Evolutionary conservation across 2,888 invertebrate genomes (phyloP).

Genomic region (Baccha elongata): DNA sequence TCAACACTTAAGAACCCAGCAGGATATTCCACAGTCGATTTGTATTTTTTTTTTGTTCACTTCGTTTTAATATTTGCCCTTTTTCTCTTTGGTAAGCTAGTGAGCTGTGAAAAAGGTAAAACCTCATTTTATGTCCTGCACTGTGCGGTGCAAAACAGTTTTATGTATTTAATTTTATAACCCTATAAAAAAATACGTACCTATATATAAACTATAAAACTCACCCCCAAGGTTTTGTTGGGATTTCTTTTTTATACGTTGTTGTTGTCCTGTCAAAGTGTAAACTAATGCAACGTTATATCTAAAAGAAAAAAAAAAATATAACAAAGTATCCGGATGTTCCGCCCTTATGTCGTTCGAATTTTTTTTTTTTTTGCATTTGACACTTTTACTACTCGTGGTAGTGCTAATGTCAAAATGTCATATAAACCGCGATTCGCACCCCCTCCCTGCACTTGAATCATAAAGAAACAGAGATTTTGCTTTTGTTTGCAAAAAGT

Average conservation of each 20-base stretch:
- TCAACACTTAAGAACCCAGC: slow-evolving; percentile 78
- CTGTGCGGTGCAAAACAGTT: slow-evolving; percentile 70
- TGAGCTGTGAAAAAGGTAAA: slow-evolving; percentile 59
- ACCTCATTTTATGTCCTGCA: slow-evolving; percentile 68
- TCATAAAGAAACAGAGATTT: slow-evolving; percentile 49
- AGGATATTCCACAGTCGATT: slow-evolving; percentile 74
- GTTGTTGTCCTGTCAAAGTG: slow-evolving; percentile 47
- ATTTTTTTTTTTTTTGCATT: slow-evolving; percentile 31
- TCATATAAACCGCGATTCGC: slow-evolving; percentile 71
- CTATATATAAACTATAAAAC: slow-evolving; percentile 67
- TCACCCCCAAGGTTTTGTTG: slow-evolving; percentile 68
- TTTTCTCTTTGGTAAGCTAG: slow-evolving; percentile 14
- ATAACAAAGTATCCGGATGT: slow-evolving; percentile 58
- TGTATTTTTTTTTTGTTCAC: slow-evolving; percentile 43
- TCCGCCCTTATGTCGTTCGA: slow-evolving; percentile 68
- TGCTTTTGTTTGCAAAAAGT: slow-evolving; percentile 66
- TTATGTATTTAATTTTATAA: slow-evolving; percentile 73
- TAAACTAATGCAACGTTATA: slow-evolving; percentile 58
- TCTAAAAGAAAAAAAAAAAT: slow-evolving; percentile 32
- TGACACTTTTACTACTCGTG: slow-evolving; percentile 51
- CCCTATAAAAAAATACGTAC: slow-evolving; percentile 53
- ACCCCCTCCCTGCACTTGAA: slow-evolving; percentile 51
- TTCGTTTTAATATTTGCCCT: slow-evolving; percentile 16
- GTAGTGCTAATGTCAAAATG: slow-evolving; percentile 71
- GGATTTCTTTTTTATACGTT: slow-evolving; percentile 17